Evolutionary conservation across 2,797 vertebrate species (phyloP), one percentile per base, ranked within the genome.

Genomic region (Hoplostethus atlanticus): DNA sequence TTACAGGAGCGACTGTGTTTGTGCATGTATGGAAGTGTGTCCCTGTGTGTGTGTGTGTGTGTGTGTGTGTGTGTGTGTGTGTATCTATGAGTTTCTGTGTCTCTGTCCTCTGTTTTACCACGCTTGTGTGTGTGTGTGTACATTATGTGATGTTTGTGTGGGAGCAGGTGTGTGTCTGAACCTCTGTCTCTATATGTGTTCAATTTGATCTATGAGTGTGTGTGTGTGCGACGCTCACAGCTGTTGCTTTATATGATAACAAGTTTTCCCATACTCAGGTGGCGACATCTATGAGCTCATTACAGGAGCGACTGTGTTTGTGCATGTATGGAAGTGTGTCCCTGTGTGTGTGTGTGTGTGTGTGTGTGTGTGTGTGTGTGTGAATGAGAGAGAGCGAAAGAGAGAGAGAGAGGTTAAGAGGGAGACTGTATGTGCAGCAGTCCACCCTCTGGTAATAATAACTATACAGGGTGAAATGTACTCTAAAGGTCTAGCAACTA

Each of bases 11-110:
- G 5, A 50, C 34, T 6, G 54, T 56, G 54, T 56, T 13, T 36
- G 55, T 21, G n/a, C 36, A 36, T 42, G 36, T 59, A 8, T 42
- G 56, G 42, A 36, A 25, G 56, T 58, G 44, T 62, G 21, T 56
- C 6, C 34, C 31, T 46, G 12, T 7, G 56, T 42, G 56, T 56
- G 30, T 34, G 28, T 47, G 46, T 47, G 46, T 47, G 46, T 47
- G 15, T 44, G 6, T 34, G 4, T 36, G 34, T 5, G 34, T 36
- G 34, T 36, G 34, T 36, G 5, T 7, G 4, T 36, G 34, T 6
- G 31, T 34, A 34, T 3, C 31, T 6, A 34, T 34, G 31, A 34
- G 7, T 36, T 6, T 36, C 5, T 36, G 34, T 36, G 34, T 36
- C 1, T 55, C 28, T 36, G 34, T 36, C 25, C 3, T 1, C 25